Base-by-base conservation (phyloP, 2,888 invertebrate genomes). In the Ennomos fuscantarius region DNA sequence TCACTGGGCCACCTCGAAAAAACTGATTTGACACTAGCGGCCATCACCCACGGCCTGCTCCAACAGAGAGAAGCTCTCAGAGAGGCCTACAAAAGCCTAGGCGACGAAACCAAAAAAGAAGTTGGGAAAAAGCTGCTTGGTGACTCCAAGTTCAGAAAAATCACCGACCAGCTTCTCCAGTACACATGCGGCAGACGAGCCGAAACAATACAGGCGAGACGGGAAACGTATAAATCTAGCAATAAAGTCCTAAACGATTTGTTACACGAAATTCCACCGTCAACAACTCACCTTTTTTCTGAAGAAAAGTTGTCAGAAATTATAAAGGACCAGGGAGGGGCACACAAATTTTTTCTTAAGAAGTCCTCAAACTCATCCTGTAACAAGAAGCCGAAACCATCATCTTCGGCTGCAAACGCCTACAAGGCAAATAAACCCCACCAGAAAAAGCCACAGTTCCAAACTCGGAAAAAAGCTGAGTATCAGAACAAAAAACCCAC, bases 121-220 rank as follows among this genome's bases (percentile, higher is more conserved):
- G 12, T 31, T 2, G 15, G 15, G 1, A 15, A 15, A 15, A 15
- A 15, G 15, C 3, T 15, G 15, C 15, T 15, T 3, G 15, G 15
- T 3, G 15, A 15, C 15, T 15, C 15, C 15, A 15, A 15, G 3
- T 15, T 15, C 15, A 1, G 15, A 15, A 15, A 15, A 15, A 15
- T 15, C 15, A 15, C 15, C 3, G 15, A 15, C 15, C 15, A 15
- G 3, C 13, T 52, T 0, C 33, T 52, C 0, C 51, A 52, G 10
- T 52, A 52, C 12, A 43, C 36, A 0, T 44, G 44, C 10, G 51
- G 51, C 2, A n/a, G n/a, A n/a, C 31, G 44, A 8, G 43, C 44
- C 6, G 44, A 51, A 9, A 13, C 33, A 0, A 31, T 44, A 9
- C 10, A 51, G 33, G 13, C 9, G 0, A 1, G 45, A 13, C 6